Evolutionary conservation across 2,888 invertebrate genomes (phyloP).

Genomic region (Agrotis exclamationis): DNA sequence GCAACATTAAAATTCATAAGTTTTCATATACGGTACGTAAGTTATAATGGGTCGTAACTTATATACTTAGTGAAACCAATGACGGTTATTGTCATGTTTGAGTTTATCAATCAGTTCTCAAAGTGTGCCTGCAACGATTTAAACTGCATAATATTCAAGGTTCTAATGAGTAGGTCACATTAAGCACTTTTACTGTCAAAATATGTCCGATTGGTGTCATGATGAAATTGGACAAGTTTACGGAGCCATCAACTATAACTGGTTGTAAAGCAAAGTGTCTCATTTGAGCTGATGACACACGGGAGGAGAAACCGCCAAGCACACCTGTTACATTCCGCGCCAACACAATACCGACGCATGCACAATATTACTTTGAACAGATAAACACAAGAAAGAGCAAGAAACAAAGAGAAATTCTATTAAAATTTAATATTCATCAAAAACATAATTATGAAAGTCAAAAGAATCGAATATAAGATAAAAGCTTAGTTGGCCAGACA

Average conservation of each 20-base stretch:
- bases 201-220: constrained; percentile 74
- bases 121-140: constrained; percentile 6
- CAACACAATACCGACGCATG: background rate
- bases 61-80: constrained; percentile 30
- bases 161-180: constrained; percentile 50
- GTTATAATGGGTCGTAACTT: constrained; percentile 45
- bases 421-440: background rate
- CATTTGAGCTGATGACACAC: constrained; percentile 67
- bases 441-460: constrained; percentile 15
- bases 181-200: constrained; percentile 66
- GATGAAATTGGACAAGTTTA: constrained; percentile 75
- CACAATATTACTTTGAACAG: background rate
- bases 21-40: constrained; percentile 31
- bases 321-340: constrained; percentile 29
- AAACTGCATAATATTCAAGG: constrained; percentile 37
- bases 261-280: constrained; percentile 73
- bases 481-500: constrained; percentile 37
- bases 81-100: constrained; percentile 9
- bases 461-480: constrained; percentile 28
- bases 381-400: constrained; percentile 3
- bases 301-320: constrained; percentile 54
- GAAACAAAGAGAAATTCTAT: constrained; percentile 1
- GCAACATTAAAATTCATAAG: constrained; percentile 46
- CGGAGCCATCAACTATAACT: constrained; percentile 74
- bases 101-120: constrained; percentile 31